Evolutionary conservation across 2,797 vertebrate species (phyloP), one percentile per base, ranked within the genome.

Genomic region (Microtus agrestis): DNA sequence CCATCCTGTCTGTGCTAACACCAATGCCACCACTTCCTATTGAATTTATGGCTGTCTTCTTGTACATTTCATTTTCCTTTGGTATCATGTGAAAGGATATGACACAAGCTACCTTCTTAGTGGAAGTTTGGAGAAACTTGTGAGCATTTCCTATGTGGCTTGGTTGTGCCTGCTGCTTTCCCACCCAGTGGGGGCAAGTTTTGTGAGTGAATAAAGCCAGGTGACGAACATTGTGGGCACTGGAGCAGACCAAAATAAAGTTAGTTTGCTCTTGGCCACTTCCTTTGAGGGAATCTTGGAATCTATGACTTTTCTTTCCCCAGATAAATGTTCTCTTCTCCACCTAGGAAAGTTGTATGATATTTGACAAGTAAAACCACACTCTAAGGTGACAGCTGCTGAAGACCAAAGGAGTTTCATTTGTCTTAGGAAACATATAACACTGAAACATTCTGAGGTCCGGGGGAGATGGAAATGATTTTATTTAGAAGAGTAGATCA

Each of bases 351-450:
- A 11, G 51, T 91, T 27, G 78, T 59, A 65, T 4, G 7, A 87
- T 34, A 95, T 43, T 34, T 94, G 29, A 80, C 51, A 87, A 89
- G 54, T 9, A 37, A 79, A 69, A 54, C 37, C 19, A 71, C 17
- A 10, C 27, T 51, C 85, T 74, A 10, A 82, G n/a, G 90, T 21
- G 27, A 86, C 27, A 19, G n/a, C n/a, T 11, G 1, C 23, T 71
- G 51, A 84, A 65, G n/a, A 59, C 46, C 19, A 43, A 82, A 12
- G 25, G 14, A 61, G 2, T 67, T 95, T 91, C 54, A 88, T 80
- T 87, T 90, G 63, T 63, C 8, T n/a, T 80, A 95, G 77, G 85
- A 96, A 96, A 94, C 34, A 5, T 80, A 77, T 73, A 43, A 94
- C 80, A 37, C 21, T 90, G 21, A 87, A 89, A 51, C 87, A 74